Evolutionary conservation across 2,113 vertebrate species (phyloP), one percentile per base, ranked within the genome.

Genomic region (Nothocercus julius): DNA sequence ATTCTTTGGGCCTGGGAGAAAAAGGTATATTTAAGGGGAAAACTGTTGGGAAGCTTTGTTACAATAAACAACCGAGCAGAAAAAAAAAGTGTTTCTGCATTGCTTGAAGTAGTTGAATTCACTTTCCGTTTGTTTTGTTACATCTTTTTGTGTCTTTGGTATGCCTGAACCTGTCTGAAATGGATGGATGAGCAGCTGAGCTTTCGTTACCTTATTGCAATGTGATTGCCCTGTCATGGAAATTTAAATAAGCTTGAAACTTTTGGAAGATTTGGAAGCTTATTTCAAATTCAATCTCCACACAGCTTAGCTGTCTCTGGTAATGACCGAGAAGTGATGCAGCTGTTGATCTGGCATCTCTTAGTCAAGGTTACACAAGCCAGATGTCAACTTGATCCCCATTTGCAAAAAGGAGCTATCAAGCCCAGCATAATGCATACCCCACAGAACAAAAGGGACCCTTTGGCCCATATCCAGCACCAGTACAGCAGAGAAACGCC

Each of bases 381-480:
- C 63, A 53, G 49, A 67, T 24, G 3, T 4, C 27, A 64, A 38
- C 16, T 51, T 34, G 40, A 42, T 42, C 9, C 9, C 24, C 24
- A 8, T 15, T 4, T 2, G 2, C 6, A 73, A 53, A 61, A 64
- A 0, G 27, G 58, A 73, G 4, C 28, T 19, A 30, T 20, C 28
- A 70, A 62, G 45, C 7, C 18, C 27, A 3, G 1, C 28, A 2
- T 53, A 44, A 63, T 69, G 44, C 40, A 73, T 76, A 17, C 1
- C 9, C 4, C 13, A 3, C 24, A 3, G 3, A 16, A 5, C 8
- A 3, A 36, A 13, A 9, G 11, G 24, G 27, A 45, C 10, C 2
- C 32, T n/a, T 36, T 5, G 76, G 1, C 30, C 7, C 22, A 13
- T 70, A 14, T 70, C 49, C 21, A 17, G 44, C 22, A 8, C 8